Conservation (phyloP, 1,140 invertebrate genomes). For the Antheraea mylitta region DNA sequence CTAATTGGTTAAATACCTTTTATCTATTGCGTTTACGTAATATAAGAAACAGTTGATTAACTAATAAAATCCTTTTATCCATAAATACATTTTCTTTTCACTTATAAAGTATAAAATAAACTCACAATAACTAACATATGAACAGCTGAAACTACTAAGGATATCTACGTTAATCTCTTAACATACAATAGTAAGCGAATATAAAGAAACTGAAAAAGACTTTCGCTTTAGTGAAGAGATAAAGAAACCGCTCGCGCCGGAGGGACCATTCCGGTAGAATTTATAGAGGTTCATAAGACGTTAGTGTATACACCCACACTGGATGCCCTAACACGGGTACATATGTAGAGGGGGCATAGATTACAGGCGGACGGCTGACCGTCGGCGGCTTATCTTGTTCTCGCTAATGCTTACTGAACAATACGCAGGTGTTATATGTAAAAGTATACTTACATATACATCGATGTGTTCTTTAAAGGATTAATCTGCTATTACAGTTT, state of each 20-base stretch:
- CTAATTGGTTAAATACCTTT: too few relatives aligned
- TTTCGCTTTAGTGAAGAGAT: slow-evolving; percentile 1
- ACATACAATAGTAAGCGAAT: not conserved
- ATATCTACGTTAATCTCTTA: not conserved
- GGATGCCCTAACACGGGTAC: not conserved
- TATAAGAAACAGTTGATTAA: too few relatives aligned
- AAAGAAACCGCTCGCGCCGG: slow-evolving; percentile 4
- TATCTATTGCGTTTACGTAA: too few relatives aligned
- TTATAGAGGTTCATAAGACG: slow-evolving; percentile 10
- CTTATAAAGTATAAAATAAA: not conserved
- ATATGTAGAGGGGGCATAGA: slow-evolving; percentile 5
- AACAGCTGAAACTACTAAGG: not conserved
- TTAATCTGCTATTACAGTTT: not conserved
- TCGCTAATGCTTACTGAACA: slow-evolving; percentile 8
- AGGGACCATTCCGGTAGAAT: slow-evolving; percentile 8
- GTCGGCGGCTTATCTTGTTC: not conserved
- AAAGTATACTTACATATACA: not conserved
- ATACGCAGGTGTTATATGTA: slow-evolving; percentile 2
- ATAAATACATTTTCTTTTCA: not conserved
- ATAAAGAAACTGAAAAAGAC: slow-evolving; percentile 9
- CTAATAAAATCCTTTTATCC: too few relatives aligned
- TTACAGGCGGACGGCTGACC: slow-evolving; percentile 9
- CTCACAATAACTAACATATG: not conserved
- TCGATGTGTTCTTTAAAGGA: not conserved
- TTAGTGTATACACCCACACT: not conserved